A percentile compares a stretch with the other conserved stretches of the same genome.
phyloP scores from a whole-genome alignment of 2,888 invertebrate species.

The Agelastica alni region DNA sequence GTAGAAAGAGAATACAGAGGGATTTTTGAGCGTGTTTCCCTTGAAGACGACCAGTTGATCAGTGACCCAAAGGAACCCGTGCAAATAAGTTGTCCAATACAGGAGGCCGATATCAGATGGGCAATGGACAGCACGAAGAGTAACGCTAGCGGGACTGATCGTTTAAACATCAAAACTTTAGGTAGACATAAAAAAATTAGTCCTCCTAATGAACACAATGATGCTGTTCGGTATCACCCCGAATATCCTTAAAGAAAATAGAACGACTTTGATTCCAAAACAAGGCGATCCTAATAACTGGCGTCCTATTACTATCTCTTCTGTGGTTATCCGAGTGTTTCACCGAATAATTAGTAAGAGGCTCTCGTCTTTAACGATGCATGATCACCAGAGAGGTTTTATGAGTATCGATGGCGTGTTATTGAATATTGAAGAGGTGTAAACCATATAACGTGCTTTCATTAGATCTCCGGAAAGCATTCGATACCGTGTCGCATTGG shows the following conservation, averaged over 20 bases:
- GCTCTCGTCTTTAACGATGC: conserved; percentile 18
- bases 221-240: not conserved
- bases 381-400: conserved; percentile 43
- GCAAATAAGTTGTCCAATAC: no score
- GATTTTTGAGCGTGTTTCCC: no score
- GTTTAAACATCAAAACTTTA: no score
- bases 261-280: not conserved
- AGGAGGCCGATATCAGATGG: no score
- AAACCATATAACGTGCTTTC: conserved; percentile 18
- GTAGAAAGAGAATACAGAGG: no score
- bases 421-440: conserved; percentile 48
- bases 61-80: no score
- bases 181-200: no score
- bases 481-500: conserved; percentile 34
- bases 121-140: no score
- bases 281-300: conserved; percentile 30
- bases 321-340: conserved; percentile 37
- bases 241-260: not conserved
- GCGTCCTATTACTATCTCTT: conserved; percentile 44
- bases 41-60: no score
- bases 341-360: conserved; percentile 37
- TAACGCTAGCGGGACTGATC: no score
- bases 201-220: not conserved
- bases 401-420: conserved; percentile 48
- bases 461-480: conserved; percentile 35